Base-by-base conservation (phyloP, 92 coral and sea anemone genomes). In the Zoanthus sansibaricus region DNA sequence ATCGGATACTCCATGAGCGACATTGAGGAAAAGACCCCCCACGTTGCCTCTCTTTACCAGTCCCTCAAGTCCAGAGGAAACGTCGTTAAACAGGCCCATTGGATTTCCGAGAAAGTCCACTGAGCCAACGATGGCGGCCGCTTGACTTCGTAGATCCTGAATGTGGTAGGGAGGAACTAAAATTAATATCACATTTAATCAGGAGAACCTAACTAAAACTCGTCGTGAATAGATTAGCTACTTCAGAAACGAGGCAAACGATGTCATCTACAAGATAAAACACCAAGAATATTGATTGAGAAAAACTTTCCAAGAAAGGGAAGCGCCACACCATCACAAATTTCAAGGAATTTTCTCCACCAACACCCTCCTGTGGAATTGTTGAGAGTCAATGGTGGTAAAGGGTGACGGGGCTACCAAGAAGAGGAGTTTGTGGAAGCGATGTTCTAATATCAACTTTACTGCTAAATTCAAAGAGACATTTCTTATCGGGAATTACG, bases 61-160 rank as follows among this genome's bases (percentile, higher is more conserved):
- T 16, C 99, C 99, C 86, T 95, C 98, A 18, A 96, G 94, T 32
- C 99, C 99, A 45, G 98, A 93, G 76, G 99, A 95, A 76, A 96
- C 99, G 88, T 96, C 99, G 78, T 96, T 96, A 68, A 95, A 76
- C 58, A 96, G 93, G 13, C 99, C 99, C 99, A 96, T 96, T 49
- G 99, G 99, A 87, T 96, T 96, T 64, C 99, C 99, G 37, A 96
- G 97, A 72, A 96, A 95, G 76, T 96, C 97, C 21, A 96, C 95
- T 49, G 99, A 95, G 69, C 93, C 97, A 20, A 96, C 93, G 62
- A 96, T 96, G 83, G 96, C 96, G 33, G 98, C 96, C 14, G 96
- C 95, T 78, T 96, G 99, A 77, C 96, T 91, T 47, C 98, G 97
- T 51, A 96, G 92, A 86, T 95, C 99, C 99, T 96, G 33, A 64